A percentile compares a stretch with the other conserved stretches of the same genome.
These are phyloP conservation scores for Pollimyrus isidori DNA, from an alignment of 2,113 vertebrate genomes.

Conservation along the genomic window DNA sequence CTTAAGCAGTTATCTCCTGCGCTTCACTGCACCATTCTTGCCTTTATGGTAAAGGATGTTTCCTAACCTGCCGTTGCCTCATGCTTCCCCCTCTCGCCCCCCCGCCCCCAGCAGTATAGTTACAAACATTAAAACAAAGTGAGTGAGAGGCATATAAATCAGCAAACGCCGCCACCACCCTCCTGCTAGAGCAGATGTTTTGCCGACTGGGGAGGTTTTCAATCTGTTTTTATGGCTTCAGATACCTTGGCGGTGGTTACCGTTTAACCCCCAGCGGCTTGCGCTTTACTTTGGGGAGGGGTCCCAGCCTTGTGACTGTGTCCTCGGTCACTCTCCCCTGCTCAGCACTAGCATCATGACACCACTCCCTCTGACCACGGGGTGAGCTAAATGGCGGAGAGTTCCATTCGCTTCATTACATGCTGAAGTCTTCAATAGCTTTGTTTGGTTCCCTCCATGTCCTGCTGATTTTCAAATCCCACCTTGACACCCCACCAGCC, in stretches of 20 bases:
- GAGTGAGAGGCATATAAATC: conserved; percentile 13
- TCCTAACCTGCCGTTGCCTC: conserved; percentile 27
- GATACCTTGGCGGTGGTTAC: background rate
- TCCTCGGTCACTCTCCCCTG: background rate
- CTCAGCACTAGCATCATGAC: background rate
- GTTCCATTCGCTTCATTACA: background rate
- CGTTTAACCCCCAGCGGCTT: background rate
- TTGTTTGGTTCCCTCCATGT: background rate
- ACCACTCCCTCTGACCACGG: background rate
- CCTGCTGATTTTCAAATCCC: background rate
- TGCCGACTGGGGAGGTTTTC: background rate
- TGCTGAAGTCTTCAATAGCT: background rate
- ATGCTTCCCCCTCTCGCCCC: conserved; percentile 9
- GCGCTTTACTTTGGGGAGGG: background rate
- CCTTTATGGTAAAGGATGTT: conserved; percentile 24
- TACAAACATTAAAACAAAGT: conserved; percentile 31
- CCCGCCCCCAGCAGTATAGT: conserved; percentile 14
- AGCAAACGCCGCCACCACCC: background rate
- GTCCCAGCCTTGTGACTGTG: background rate
- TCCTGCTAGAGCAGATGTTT: background rate
- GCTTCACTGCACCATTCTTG: background rate
- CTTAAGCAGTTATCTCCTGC: conserved; percentile 35
- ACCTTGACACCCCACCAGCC: background rate
- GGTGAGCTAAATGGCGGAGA: background rate
- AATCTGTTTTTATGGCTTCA: background rate